Evolutionary conservation across 2,113 vertebrate species (phyloP), one percentile per base, ranked within the genome.

Genomic region (Agapornis roseicollis): DNA sequence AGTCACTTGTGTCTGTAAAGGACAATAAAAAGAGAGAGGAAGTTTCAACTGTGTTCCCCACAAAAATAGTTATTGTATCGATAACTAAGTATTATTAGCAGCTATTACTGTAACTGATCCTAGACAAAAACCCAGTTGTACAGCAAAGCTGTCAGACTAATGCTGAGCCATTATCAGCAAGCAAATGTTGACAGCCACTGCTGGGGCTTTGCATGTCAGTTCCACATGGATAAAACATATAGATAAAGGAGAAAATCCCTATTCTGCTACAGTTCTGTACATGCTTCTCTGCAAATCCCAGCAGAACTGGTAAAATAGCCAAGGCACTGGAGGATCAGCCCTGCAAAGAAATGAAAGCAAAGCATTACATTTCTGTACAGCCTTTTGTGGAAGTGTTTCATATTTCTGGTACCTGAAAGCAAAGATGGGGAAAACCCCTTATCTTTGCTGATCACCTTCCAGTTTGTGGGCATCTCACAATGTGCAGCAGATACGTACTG

Each of bases 301-400:
- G n/a, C 31, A 81, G 20, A 87, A 58, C 10, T 44, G 15, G 42
- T 17, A 52, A 56, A 79, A 76, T 0, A 58, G 23, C 31, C 17
- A 71, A 79, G 55, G 55, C 72, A 80, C 16, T 42, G 50, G 47
- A 60, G 13, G 46, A 33, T 55, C 65, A 55, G 47, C 27, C 68
- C 58, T 50, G n/a, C 17, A 22, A 82, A 76, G 6, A 81, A 25
- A 84, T 2, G 10, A 22, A 61, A 10, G 37, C 37, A 50, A 41
- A 77, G 19, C 24, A 81, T 20, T 6, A 23, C 3, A 78, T 3
- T n/a, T 72, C 50, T 28, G 25, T 47, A 37, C 1, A 73, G 25
- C 1, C 33, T 25, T 28, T 6, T 6, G 25, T 18, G 16, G 9
- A 49, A 76, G 5, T 0, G 1, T 7, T 28, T 56, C 8, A 9